Evolutionary conservation across 2,797 vertebrate species (phyloP), one percentile per base, ranked within the genome.

Genomic region (Tragopan temminckii): DNA sequence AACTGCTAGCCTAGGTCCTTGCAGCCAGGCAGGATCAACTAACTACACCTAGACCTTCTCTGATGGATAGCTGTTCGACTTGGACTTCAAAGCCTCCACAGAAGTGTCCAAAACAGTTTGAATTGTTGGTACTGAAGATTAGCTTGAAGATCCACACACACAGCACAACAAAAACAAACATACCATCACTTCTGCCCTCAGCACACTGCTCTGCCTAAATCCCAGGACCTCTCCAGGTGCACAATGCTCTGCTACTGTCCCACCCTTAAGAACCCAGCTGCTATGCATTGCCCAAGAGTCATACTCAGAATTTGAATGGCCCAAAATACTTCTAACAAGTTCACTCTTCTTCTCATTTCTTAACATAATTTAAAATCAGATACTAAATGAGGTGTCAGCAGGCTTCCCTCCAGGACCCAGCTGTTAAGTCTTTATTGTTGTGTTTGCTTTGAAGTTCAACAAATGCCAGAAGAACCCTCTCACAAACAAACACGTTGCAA

Each of bases 361-460:
- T 63, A 81, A 80, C 42, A 7, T 85, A 95, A 90, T 92, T 96
- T 95, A 93, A 95, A 95, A 78, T 43, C 75, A 95, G 45, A 67
- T 15, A 72, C 29, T 80, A 94, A 92, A 94, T 94, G 89, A 94
- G 76, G 79, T 93, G 91, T 92, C 92, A 90, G 78, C 63, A 85
- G 90, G 74, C 74, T 94, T 94, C 80, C 71, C 83, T 89, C 29
- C 80, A 92, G 62, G 84, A 85, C 63, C 63, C 53, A 95, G 70
- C 89, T 91, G 68, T 89, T 95, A 90, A 82, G 58, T 72, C 80
- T 92, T 85, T 90, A 74, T 58, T 84, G 83, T 86, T 95, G 36
- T 75, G 67, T 82, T 94, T 81, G 46, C 92, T 96, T 96, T 95
- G 95, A 97, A 97, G 93, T 94, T 93, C 40, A 93, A 83, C 94